A percentile compares a stretch with the other conserved stretches of the same genome.
phyloP scores from a whole-genome alignment of 2,113 vertebrate species.

The Coturnix japonica region DNA sequence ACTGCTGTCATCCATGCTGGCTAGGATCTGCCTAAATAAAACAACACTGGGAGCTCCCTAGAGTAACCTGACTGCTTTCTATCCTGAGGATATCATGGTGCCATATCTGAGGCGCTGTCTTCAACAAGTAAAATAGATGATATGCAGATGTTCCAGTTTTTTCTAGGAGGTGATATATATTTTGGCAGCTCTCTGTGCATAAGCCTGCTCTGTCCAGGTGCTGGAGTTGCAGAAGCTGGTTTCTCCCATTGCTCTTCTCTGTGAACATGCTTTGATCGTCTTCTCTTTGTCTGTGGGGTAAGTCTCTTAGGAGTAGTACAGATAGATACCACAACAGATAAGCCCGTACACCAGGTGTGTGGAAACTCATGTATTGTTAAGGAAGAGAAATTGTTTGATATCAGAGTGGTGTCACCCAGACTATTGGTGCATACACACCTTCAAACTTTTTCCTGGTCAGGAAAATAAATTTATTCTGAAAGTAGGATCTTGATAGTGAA shows the following conservation, averaged over 20 bases:
- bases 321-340: neutral
- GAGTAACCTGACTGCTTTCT: neutral
- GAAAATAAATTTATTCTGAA: neutral
- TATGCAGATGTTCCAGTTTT: neutral
- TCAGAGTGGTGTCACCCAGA: neutral
- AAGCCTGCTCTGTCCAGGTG: neutral
- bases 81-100: accelerated
- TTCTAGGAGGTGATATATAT: neutral
- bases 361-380: neutral
- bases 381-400: neutral
- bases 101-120: neutral
- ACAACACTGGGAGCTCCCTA: neutral
- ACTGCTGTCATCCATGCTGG: neutral
- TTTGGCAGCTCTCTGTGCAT: neutral
- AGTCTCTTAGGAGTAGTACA: neutral
- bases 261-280: neutral
- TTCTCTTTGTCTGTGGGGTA: neutral
- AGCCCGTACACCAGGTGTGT: neutral
- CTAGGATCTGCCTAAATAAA: neutral
- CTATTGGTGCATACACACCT: neutral
- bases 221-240: neutral
- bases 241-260: neutral
- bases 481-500: neutral
- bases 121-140: neutral
- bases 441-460: neutral